These are phyloP conservation scores for Lethrus apterus DNA, from an alignment of 1,140 invertebrate species.

Conservation along the genomic window DNA sequence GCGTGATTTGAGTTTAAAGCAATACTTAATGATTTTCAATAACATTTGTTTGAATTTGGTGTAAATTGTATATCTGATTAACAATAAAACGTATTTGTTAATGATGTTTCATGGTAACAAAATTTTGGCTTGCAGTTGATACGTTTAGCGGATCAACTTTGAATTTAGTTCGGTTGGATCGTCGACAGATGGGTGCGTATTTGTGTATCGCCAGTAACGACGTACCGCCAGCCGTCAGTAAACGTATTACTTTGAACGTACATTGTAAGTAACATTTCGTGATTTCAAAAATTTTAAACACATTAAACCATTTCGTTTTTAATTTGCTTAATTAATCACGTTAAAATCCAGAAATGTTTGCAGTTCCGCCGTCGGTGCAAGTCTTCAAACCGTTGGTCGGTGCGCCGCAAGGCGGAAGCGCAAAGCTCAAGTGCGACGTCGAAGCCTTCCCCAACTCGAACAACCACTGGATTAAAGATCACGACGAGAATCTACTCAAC, in stretches of 20 bases:
- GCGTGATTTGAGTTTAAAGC: neutral
- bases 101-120: neutral
- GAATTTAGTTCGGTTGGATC: constrained; percentile 54
- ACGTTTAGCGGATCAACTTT: constrained; percentile 53
- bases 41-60: neutral
- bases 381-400: constrained; percentile 46
- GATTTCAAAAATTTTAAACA: neutral
- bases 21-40: constrained; percentile 1
- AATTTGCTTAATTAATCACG: neutral
- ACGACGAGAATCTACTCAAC: constrained; percentile 46
- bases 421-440: constrained; percentile 46
- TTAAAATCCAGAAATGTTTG: constrained; percentile 22
- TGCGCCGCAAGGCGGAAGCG: constrained; percentile 43
- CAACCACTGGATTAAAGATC: constrained; percentile 48
- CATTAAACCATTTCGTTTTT: neutral
- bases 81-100: no score
- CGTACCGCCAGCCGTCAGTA: constrained; percentile 63
- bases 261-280: constrained; percentile 56
- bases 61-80: no score
- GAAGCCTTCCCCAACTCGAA: constrained; percentile 46
- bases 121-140: constrained; percentile 40
- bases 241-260: constrained; percentile 61
- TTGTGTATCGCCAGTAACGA: constrained; percentile 66
- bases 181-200: constrained; percentile 63
- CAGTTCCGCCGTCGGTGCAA: constrained; percentile 46